Conservation (phyloP, 2,888 invertebrate genomes). For the Mimas tiliae region DNA sequence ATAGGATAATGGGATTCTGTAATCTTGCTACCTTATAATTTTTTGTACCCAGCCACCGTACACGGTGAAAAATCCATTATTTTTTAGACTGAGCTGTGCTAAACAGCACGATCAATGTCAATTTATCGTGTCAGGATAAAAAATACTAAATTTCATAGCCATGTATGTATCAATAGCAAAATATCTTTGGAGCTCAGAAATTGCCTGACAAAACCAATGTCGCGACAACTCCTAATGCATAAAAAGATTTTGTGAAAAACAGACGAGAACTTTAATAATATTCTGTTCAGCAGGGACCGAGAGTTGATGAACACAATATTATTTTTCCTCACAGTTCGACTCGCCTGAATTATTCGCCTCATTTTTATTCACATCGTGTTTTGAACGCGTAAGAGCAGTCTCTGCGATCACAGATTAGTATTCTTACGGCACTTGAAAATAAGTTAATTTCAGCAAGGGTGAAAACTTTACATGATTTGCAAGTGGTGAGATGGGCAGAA, state of each 20-base stretch:
- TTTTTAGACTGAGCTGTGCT: too few relatives aligned
- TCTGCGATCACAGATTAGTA: slow-evolving; percentile 14
- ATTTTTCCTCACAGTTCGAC: slow-evolving; percentile 12
- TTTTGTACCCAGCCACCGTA: too few relatives aligned
- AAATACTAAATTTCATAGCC: too few relatives aligned
- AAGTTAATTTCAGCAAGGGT: slow-evolving; percentile 10
- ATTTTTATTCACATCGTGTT: slow-evolving; percentile 18
- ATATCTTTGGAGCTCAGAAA: too few relatives aligned
- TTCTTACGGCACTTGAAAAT: slow-evolving; percentile 8
- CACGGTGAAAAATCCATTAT: too few relatives aligned
- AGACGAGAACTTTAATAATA: slow-evolving; percentile 10
- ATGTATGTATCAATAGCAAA: too few relatives aligned
- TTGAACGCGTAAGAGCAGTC: neutral
- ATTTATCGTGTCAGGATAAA: too few relatives aligned
- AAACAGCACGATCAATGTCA: too few relatives aligned
- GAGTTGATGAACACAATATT: slow-evolving; percentile 18
- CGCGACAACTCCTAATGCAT: neutral
- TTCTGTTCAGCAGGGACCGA: neutral
- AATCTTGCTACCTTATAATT: too few relatives aligned
- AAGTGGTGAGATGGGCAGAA: neutral
- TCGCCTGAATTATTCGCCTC: slow-evolving; percentile 2
- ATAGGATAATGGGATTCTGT: neutral
- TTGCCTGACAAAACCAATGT: neutral
- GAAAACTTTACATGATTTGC: neutral
- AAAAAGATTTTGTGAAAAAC: neutral